Evolutionary conservation across 35 echinoderm and acorn worm genomes (phyloP).

Genomic region (Eucidaris tribuloides): DNA sequence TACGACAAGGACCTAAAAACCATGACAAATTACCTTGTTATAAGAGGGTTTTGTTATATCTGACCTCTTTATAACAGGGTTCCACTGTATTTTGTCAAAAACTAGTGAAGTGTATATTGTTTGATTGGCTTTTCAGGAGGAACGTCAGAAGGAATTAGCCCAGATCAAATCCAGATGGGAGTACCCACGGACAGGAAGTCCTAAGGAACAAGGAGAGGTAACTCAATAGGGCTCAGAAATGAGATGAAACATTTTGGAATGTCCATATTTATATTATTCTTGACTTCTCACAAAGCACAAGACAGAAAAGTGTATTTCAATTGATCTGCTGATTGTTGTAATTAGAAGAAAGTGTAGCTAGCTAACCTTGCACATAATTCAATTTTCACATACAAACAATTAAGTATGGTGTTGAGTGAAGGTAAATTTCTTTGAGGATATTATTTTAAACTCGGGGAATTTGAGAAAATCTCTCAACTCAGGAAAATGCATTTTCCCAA

Average conservation of each 20-base stretch:
- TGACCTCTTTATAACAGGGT: neutral
- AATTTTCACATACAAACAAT: too few species aligned
- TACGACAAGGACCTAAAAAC: neutral
- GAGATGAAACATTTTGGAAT: too few species aligned
- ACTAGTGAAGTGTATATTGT: neutral
- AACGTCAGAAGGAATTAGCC: slow-evolving; percentile 81
- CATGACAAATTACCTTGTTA: neutral
- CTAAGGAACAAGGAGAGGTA: slow-evolving; percentile 12
- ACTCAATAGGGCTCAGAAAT: too few species aligned
- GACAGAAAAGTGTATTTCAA: neutral
- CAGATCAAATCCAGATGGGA: slow-evolving; percentile 58
- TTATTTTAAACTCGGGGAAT: too few species aligned
- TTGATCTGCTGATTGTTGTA: neutral
- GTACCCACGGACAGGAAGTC: neutral
- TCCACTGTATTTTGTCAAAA: neutral
- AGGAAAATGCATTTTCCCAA: too few species aligned
- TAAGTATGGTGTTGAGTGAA: too few species aligned
- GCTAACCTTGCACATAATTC: too few species aligned
- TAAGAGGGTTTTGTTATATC: neutral
- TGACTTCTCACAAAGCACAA: too few species aligned
- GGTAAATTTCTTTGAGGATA: too few species aligned
- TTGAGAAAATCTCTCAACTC: too few species aligned
- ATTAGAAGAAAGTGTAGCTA: too few species aligned
- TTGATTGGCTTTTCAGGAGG: slow-evolving; percentile 41
- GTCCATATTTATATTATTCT: too few species aligned